A percentile compares a stretch with the other conserved stretches of the same genome.
phyloP scores from a whole-genome alignment of 2,888 invertebrate species.

The Phyllotreta cruciferae region DNA sequence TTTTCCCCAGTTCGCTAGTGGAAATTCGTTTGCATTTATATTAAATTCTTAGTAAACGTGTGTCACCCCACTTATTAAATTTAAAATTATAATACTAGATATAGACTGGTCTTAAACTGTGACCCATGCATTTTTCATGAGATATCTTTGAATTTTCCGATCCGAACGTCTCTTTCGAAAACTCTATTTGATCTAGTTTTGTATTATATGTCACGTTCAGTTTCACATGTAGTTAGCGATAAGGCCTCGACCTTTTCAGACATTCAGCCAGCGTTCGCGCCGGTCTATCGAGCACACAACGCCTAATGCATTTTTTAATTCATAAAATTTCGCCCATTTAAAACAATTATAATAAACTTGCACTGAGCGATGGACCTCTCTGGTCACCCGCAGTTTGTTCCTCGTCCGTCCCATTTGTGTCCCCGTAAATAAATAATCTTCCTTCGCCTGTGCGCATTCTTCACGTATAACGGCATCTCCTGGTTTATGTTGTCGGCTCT shows the following conservation, averaged over 20 bases:
- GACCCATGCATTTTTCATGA: slow-evolving; percentile 29
- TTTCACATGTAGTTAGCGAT: slow-evolving; percentile 24
- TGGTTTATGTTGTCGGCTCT: slow-evolving; percentile 26
- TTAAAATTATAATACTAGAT: slow-evolving; percentile 25
- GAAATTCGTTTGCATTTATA: slow-evolving; percentile 21
- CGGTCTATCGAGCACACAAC: no score
- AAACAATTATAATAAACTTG: no score
- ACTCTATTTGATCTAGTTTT: slow-evolving; percentile 24
- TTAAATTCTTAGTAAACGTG: slow-evolving; percentile 7
- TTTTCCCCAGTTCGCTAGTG: slow-evolving; percentile 1
- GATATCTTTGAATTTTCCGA: slow-evolving; percentile 20
- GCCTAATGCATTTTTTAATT: no score
- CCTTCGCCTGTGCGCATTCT: no score
- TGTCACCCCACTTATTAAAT: slow-evolving; percentile 14
- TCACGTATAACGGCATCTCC: no score
- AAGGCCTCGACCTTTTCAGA: not conserved
- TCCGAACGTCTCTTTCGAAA: slow-evolving; percentile 12
- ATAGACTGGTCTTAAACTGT: slow-evolving; percentile 17
- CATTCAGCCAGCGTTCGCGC: no score
- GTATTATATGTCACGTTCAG: slow-evolving; percentile 26
- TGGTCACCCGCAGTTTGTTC: no score
- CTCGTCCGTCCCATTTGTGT: no score
- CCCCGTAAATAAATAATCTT: no score
- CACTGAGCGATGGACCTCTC: no score
- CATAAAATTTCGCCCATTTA: no score